Evolutionary conservation across 2,797 vertebrate genomes (phyloP), one percentile per base, ranked within the genome.

Genomic region (Chloroceryle amazona): DNA sequence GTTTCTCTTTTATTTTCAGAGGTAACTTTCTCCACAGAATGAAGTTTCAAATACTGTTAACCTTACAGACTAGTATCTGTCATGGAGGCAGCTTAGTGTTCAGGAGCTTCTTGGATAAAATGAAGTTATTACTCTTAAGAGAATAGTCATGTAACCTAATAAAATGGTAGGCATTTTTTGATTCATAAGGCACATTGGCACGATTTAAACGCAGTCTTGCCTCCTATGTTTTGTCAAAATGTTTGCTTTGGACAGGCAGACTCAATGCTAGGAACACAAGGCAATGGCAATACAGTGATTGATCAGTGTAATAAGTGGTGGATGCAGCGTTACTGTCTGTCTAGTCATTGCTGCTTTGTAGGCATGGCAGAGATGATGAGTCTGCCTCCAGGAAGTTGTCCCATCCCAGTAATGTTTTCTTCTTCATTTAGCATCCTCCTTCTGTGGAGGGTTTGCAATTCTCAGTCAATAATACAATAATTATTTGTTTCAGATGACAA

Each of bases 381-480:
- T 47, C 66, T 95, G 73, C 80, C 91, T 94, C 70, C 85, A 83
- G 87, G 89, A 83, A 93, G 66, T n/a, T 84, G 37, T 89, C 85
- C 88, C 60, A 60, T 83, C 31, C 19, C 78, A 35, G 55, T 35
- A 47, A 63, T 80, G 44, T 60, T 84, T 66, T 65, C 22, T 42
- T 82, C 33, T 86, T 72, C 60, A 46, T 91, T 94, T 90, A 90
- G 54, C 66, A 81, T 85, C 29, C 65, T 73, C 13, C 17, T 86
- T 25, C 66, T 72, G 17, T 16, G n/a, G 29, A 47, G 75, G 20
- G 51, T 62, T 75, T 95, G 39, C 54, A 90, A 7, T 78, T 86
- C 51, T 10, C 44, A 81, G 66, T 84, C 85, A 81, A 65, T 94
- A 95, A 90, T 52, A 73, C 58, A 60, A 28, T 91, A 79, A 90